Base-by-base conservation (phyloP, 1,140 invertebrate species). In the Papilio machaon region DNA sequence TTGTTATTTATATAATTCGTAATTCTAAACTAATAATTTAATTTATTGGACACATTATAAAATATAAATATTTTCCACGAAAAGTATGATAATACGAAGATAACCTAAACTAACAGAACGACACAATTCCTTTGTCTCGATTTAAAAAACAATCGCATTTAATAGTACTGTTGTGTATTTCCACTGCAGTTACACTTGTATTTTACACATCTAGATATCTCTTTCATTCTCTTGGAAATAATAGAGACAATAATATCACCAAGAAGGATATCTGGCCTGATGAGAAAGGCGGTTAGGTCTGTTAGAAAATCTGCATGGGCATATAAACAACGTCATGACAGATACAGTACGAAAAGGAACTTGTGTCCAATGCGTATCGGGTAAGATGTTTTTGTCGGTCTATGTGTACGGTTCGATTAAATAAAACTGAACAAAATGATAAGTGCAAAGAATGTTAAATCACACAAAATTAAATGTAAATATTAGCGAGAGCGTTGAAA, bases 111-210 rank as follows among this genome's bases (percentile, higher is more conserved):
- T 64, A 64, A 64, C 13, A 64, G 60, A 64, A 64, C 11, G 60
- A 64, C 60, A 30, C 60, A 5, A 30, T 64, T 64, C 60, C 60
- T 64, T 64, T 64, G 60, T 64, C 60, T 64, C 19, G 58, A 60
- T 23, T 23, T 23, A 60, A 60, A 60, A 60, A 60, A 60, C n/a
- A 60, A 58, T 58, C 1, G 1, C 3, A 19, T 60, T 60, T 19
- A 60, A 60, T 11, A 17, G 5, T 54, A 15, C 13, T 54, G 15
- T 17, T 54, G 23, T n/a, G n/a, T n/a, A 2, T 30, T 30, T 30
- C 23, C 23, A 30, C 23, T 30, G 23, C 23, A 30, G 2, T 30
- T 30, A 30, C 23, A 30, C 23, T 30, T 30, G 2, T 30, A n/a
- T n/a, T n/a, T n/a, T 6, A 38, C 38, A 38, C 2, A 38, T 38